Evolutionary conservation across 2,888 invertebrate genomes (phyloP), one percentile per base, ranked within the genome.

Genomic region (Dione juno): DNA sequence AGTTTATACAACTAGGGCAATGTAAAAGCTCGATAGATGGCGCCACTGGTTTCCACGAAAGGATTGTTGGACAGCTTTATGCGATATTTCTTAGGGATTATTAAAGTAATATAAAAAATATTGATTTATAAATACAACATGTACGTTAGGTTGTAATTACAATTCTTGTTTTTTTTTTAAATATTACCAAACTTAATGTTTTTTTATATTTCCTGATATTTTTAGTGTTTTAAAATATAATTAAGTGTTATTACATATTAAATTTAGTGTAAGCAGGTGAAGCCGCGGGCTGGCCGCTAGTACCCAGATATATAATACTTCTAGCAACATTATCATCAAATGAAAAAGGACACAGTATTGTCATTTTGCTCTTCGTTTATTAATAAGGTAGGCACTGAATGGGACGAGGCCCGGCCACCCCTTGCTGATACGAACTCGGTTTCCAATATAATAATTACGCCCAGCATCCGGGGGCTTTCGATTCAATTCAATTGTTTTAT

Each of bases 381-480:
- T 61, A 61, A 61, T 61, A 61, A 61, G 43, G 61, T 61, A 59
- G 59, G 59, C 43, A 9, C 16, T 64, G 50, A 48, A 64, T 64
- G 50, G 35, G 3, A 19, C n/a, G 3, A 16, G 7, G 48, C 50
- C 16, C 45, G 63, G 13, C 63, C 45, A 48, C 64, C 50, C 65
- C 64, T 57, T 13, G 57, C 45, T 19, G 76, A 82, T 82, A 75
- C 74, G 75, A 88, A 90, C 90, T 88, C 82, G 85, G 83, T 84
- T 90, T 90, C 89, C 89, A 89, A 90, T 92, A 92, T 91, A 88
- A 92, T 90, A 89, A 91, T 91, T 88, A 91, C 87, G 79, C 78
- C 76, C 76, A 77, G 77, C 74, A 78, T 85, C 84, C 80, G 79
- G 89, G 86, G 83, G 87, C 88, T 92, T 91, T 89, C 16, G 9